Evolutionary conservation across 2,888 invertebrate species (phyloP), one percentile per base, ranked within the genome.

Genomic region (Oligia latruncula): DNA sequence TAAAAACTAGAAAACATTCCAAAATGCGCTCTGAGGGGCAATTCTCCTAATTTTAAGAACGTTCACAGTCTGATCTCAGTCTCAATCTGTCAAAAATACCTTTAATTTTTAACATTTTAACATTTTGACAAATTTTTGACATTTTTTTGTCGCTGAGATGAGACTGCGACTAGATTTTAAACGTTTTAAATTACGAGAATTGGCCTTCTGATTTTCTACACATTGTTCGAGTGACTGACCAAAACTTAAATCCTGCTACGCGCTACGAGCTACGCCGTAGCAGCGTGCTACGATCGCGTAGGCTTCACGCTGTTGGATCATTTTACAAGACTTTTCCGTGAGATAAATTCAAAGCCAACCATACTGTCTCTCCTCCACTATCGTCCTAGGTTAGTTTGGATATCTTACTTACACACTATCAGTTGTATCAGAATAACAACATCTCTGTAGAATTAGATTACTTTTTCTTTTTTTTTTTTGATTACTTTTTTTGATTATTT

Each of bases 261-360:
- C n/a, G 77, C 77, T 77, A 66, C 66, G 15, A 67, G 78, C 78
- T 77, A 75, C 65, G 66, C 40, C 77, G 77, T 78, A 77, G 77
- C 49, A 49, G 0, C 3, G 20, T 40, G 65, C 77, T 77, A 77
- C 67, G 52, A 29, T 6, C 15, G 15, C 23, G 66, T 80, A 68
- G 67, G 67, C 67, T n/a, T 20, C 5, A 15, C 15, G 23, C 29
- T 49, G 3, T 49, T 6, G 6, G 13, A 65, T 49, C 0, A 17
- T 20, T 68, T 29, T 49, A 17, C 0, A 77, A 58, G 13, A n/a
- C 17, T 55, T 2, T 55, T 35, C 43, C 46, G 20, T 17, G 15
- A 3, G 46, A n/a, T 17, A 43, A 29, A 46, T 66, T 62, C 6
- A 49, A 62, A 17, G 29, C 4, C 4, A 35, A 35, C 6, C 49